phyloP scores from a whole-genome alignment of 1,140 invertebrate genomes.

The Armadillidium nasatum region DNA sequence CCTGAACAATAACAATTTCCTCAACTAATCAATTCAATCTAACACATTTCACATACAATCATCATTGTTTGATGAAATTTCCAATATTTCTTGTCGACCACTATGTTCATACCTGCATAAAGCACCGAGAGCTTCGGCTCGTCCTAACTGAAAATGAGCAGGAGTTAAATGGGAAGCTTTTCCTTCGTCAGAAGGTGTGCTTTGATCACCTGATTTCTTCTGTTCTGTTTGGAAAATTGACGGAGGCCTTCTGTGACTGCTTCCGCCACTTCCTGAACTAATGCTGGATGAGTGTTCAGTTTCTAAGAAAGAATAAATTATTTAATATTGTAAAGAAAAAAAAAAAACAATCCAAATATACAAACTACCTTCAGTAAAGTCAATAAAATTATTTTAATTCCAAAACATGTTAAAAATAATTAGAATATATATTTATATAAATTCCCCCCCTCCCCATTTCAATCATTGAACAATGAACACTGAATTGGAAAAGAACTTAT shows the following conservation, averaged over 20 bases:
- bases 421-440: too few species aligned
- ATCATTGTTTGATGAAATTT: too few species aligned
- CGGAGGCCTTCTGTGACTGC: slow-evolving; percentile 28
- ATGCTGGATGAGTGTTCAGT: slow-evolving; percentile 23
- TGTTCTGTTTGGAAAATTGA: slow-evolving; percentile 36
- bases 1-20: too few species aligned
- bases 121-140: slow-evolving; percentile 90
- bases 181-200: slow-evolving; percentile 31
- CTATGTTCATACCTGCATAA: slow-evolving; percentile 56
- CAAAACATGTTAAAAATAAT: too few species aligned
- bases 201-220: slow-evolving; percentile 32
- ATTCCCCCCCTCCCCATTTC: too few species aligned
- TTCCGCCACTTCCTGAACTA: slow-evolving; percentile 24
- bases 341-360: background rate
- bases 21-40: too few species aligned
- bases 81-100: background rate
- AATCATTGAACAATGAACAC: too few species aligned
- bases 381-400: background rate
- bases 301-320: too few species aligned
- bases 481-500: too few species aligned
- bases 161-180: slow-evolving; percentile 44
- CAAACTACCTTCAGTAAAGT: background rate
- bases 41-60: too few species aligned
- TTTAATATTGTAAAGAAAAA: too few species aligned
- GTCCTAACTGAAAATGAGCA: slow-evolving; percentile 62